Conservation (phyloP, 2,888 invertebrate species). For the Drosophila acutilabella region DNA sequence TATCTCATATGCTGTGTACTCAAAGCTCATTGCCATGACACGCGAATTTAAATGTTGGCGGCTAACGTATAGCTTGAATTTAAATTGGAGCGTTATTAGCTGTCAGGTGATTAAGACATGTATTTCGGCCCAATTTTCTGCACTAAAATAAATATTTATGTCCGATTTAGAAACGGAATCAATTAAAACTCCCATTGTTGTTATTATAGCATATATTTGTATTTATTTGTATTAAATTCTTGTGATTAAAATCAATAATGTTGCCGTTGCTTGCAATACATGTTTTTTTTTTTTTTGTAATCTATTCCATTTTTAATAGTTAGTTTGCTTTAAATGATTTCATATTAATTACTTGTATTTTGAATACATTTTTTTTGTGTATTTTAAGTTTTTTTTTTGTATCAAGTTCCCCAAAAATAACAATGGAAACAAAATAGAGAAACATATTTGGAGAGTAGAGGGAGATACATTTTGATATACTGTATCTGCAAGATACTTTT, state of each 20-base stretch:
- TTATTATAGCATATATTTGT: conserved; percentile 55
- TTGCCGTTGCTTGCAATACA: conserved; percentile 47
- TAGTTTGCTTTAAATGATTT: conserved; percentile 72
- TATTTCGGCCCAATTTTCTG: too few relatives aligned
- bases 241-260: conserved; percentile 73
- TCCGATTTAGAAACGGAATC: background rate
- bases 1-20: background rate
- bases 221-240: conserved; percentile 72
- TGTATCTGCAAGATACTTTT: conserved; percentile 25
- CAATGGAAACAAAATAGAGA: conserved; percentile 18
- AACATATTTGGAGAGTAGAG: conserved; percentile 9
- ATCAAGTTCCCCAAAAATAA: conserved; percentile 25
- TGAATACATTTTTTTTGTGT: conserved; percentile 70
- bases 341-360: conserved; percentile 68
- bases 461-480: conserved; percentile 1
- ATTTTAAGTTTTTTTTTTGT: conserved; percentile 37
- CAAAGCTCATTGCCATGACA: conserved; percentile 15
- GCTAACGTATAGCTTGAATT: conserved; percentile 8
- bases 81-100: conserved; percentile 1
- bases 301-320: conserved; percentile 76
- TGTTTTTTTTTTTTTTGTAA: conserved; percentile 29
- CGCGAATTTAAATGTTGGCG: background rate
- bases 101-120: background rate
- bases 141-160: background rate
- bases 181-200: background rate